These are phyloP conservation scores for Plutella xylostella DNA, from an alignment of 2,888 invertebrate genomes.

Conservation along the genomic window DNA sequence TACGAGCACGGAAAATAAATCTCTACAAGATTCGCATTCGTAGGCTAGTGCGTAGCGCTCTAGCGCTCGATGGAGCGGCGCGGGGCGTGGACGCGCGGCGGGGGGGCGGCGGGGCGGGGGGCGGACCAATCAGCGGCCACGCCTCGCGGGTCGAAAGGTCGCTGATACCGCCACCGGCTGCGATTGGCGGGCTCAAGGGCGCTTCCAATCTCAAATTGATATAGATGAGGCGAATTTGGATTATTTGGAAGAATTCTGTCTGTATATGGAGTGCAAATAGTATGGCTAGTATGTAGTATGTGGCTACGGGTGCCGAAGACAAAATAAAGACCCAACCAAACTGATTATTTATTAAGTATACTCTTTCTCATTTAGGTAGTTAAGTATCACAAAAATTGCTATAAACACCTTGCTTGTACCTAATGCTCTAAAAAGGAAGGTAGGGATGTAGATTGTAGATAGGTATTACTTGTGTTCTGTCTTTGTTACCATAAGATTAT, in stretches of 20 bases:
- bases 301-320: too few relatives aligned
- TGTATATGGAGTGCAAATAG: too few relatives aligned
- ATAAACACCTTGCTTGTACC: too few relatives aligned
- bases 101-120: constrained; percentile 39
- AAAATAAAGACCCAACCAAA: too few relatives aligned
- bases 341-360: too few relatives aligned
- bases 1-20: neutral
- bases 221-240: neutral
- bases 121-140: constrained; percentile 61
- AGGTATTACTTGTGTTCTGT: too few relatives aligned
- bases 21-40: neutral
- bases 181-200: constrained; percentile 31
- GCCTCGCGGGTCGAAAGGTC: constrained; percentile 63
- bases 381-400: too few relatives aligned
- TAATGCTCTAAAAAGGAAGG: too few relatives aligned
- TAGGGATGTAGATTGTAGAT: too few relatives aligned
- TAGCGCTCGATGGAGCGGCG: constrained; percentile 17
- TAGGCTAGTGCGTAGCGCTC: neutral
- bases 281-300: too few relatives aligned
- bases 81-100: constrained; percentile 35
- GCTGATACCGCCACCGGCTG: constrained; percentile 25
- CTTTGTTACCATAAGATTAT: too few relatives aligned
- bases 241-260: neutral
- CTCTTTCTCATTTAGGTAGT: too few relatives aligned
- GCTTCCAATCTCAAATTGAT: neutral